These are phyloP conservation scores for Noctilio leporinus DNA, from an alignment of 2,113 vertebrate species.

Conservation along the genomic window DNA sequence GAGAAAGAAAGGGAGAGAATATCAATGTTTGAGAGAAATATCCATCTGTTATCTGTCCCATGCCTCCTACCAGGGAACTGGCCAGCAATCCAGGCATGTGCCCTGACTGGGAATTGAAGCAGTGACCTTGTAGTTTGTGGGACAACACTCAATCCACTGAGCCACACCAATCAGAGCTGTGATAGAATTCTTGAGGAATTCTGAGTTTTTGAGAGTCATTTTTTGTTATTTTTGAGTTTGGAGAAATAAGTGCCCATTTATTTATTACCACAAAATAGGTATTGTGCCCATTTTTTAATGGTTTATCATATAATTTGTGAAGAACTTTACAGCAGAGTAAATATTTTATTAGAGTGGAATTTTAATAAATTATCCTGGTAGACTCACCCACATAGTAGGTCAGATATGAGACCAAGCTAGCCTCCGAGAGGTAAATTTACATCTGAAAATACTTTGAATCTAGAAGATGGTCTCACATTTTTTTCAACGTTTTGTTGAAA, in stretches of 20 bases:
- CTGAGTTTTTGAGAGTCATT: neutral
- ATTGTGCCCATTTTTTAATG: neutral
- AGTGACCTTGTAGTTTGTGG: too few relatives aligned
- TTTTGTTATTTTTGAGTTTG: neutral
- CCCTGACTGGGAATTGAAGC: too few relatives aligned
- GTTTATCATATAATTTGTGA: neutral
- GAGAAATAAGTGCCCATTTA: neutral
- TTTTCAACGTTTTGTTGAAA: neutral
- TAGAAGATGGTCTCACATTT: neutral
- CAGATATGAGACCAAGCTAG: neutral
- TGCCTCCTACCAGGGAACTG: too few relatives aligned
- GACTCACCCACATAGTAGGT: neutral
- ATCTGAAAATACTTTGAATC: neutral
- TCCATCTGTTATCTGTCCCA: too few relatives aligned
- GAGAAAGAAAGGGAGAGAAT: too few relatives aligned
- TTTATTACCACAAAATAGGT: too few relatives aligned
- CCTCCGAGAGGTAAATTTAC: neutral
- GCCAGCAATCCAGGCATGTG: too few relatives aligned
- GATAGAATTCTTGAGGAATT: neutral
- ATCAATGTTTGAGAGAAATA: too few relatives aligned
- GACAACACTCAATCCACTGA: too few relatives aligned
- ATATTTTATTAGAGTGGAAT: neutral
- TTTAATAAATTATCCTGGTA: neutral
- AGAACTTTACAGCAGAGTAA: neutral
- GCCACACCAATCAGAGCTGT: neutral